Percentiles rank a stretch among this genome's conserved stretches.
Evolutionary conservation across 2,888 invertebrate species (phyloP).

Genomic region (Netelia virgata): DNA sequence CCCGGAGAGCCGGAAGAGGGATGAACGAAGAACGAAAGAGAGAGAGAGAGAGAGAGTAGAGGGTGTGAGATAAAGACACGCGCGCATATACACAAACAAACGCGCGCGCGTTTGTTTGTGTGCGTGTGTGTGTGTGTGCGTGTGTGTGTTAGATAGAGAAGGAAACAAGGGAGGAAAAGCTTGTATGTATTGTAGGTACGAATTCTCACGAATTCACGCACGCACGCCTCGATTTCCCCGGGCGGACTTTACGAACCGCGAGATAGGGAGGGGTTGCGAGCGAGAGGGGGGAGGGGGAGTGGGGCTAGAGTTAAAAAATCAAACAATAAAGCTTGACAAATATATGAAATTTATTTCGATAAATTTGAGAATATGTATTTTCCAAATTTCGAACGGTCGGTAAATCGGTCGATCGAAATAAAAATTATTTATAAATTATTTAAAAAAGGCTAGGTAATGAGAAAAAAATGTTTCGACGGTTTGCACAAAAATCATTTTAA

Average conservation of each 20-base stretch:
- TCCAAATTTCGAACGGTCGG: too few relatives aligned
- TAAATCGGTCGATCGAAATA: too few relatives aligned
- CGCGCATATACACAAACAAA: neutral
- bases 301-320: too few relatives aligned
- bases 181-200: slow-evolving; percentile 6
- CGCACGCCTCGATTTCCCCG: slow-evolving; percentile 50
- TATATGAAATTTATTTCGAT: too few relatives aligned
- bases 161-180: slow-evolving; percentile 13
- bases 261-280: neutral
- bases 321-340: too few relatives aligned
- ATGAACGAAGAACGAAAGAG: slow-evolving; percentile 3
- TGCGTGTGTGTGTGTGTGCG: neutral
- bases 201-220: slow-evolving; percentile 36
- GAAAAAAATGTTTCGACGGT: too few relatives aligned
- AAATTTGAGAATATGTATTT: too few relatives aligned
- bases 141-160: slow-evolving; percentile 4
- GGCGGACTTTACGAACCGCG: slow-evolving; percentile 20
- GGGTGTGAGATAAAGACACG: neutral
- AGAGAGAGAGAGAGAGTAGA: slow-evolving; percentile 16
- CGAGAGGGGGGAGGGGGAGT: neutral
- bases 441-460: too few relatives aligned
- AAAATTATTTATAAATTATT: too few relatives aligned
- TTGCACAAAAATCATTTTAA: too few relatives aligned
- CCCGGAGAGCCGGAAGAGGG: slow-evolving; percentile 32
- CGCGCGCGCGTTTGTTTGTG: neutral